phyloP scores from a whole-genome alignment of 1,140 invertebrate genomes.

The Chymomyza costata region DNA sequence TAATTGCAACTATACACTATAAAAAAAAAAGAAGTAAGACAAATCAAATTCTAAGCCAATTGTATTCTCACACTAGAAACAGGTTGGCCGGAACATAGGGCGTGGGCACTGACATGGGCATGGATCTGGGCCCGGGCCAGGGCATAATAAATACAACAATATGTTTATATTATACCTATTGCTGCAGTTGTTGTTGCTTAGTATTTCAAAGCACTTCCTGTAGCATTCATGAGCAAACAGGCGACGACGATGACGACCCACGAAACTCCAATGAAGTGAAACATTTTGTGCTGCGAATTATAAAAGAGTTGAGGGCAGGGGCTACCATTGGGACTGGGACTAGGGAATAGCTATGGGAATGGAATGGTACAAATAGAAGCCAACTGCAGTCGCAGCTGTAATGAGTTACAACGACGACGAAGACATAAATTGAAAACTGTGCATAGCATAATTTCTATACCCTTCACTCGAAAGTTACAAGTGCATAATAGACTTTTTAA shows the following conservation, averaged over 20 bases:
- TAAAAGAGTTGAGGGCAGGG: constrained; percentile 36
- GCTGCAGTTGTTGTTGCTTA: constrained; percentile 26
- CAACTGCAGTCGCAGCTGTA: constrained; percentile 49
- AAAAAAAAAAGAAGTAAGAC: no score
- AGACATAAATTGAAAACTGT: constrained; percentile 48
- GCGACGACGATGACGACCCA: constrained; percentile 24
- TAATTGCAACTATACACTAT: no score
- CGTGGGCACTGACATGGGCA: constrained; percentile 3
- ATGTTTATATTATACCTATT: no score
- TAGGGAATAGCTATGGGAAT: neutral
- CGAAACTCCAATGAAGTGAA: constrained; percentile 70
- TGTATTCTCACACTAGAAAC: constrained; percentile 1
- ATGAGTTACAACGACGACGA: constrained; percentile 64
- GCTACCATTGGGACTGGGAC: neutral
- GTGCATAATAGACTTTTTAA: no score
- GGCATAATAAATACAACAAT: no score
- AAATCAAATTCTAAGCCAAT: constrained; percentile 3
- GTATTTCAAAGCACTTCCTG: constrained; percentile 58
- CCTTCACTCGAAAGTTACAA: no score
- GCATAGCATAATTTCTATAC: no score
- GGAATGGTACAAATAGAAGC: no score
- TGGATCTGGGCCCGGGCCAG: no score
- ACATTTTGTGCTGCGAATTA: constrained; percentile 69
- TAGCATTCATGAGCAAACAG: no score
- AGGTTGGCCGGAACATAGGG: neutral